phyloP scores from a whole-genome alignment of 1,140 invertebrate species.

The Octopus sinensis region DNA sequence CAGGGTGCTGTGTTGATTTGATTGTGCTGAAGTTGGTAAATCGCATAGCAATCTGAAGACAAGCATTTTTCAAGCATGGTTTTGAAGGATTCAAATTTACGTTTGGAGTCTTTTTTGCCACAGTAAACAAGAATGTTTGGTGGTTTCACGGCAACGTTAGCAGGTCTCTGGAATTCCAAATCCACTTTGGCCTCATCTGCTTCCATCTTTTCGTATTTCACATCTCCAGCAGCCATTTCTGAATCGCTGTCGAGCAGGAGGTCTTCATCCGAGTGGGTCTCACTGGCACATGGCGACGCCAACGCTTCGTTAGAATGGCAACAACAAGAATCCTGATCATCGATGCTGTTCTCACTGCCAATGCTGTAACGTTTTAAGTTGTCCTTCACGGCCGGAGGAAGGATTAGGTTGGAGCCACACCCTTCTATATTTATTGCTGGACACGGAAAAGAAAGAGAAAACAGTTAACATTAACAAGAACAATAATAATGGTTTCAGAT shows the following conservation, averaged over 20 bases:
- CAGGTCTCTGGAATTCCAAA: background rate
- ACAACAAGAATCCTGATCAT: slow-evolving; percentile 1
- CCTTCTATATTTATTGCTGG: background rate
- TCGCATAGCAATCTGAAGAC: slow-evolving; percentile 72
- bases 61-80: slow-evolving; percentile 68
- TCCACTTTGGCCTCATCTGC: background rate
- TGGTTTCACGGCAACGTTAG: slow-evolving; percentile 60
- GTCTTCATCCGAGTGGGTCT: background rate
- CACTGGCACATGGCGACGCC: background rate
- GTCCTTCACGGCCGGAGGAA: background rate
- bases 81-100: slow-evolving; percentile 71
- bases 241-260: background rate
- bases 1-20: slow-evolving; percentile 67
- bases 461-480: too few species aligned
- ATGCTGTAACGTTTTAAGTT: background rate
- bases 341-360: background rate
- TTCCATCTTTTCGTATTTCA: background rate
- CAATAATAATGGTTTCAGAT: too few species aligned
- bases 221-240: background rate
- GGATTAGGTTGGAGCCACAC: background rate
- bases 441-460: background rate
- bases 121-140: slow-evolving; percentile 81
- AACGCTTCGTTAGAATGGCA: background rate
- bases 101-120: slow-evolving; percentile 65
- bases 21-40: slow-evolving; percentile 69